Percentiles rank a stretch among this genome's conserved stretches.
These are phyloP conservation scores for Scomber japonicus DNA, from an alignment of 2,113 vertebrate species.

Conservation along the genomic window DNA sequence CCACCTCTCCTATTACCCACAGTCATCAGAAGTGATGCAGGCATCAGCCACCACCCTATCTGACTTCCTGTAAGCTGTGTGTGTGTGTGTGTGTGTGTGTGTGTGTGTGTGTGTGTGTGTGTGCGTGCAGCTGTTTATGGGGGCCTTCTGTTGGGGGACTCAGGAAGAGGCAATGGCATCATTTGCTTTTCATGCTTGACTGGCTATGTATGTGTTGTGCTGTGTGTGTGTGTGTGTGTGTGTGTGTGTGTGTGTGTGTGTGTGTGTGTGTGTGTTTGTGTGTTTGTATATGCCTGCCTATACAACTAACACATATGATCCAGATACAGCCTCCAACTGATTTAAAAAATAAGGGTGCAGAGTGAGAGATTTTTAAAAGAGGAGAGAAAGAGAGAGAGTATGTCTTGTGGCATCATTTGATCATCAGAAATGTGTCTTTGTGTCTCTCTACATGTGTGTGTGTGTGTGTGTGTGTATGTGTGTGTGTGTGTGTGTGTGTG, in stretches of 20 bases:
- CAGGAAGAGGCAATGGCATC: slow-evolving; percentile 24
- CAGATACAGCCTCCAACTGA: slow-evolving; percentile 17
- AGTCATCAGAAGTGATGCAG: slow-evolving; percentile 13
- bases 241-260: slow-evolving; percentile 23
- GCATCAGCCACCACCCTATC: neutral
- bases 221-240: slow-evolving; percentile 17
- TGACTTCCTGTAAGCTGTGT: slow-evolving; percentile 19
- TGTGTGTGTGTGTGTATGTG: slow-evolving; percentile 8
- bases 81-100: slow-evolving; percentile 17
- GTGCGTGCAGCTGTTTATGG: slow-evolving; percentile 20
- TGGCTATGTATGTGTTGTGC: slow-evolving; percentile 9
- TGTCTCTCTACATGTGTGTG: neutral
- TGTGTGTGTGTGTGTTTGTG: neutral
- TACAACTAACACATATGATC: slow-evolving; percentile 15
- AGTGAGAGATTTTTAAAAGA: neutral
- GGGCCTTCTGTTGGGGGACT: slow-evolving; percentile 43
- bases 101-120: slow-evolving; percentile 10
- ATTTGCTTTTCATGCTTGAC: slow-evolving; percentile 59
- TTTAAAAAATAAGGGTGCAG: slow-evolving; percentile 1
- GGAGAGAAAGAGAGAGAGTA: neutral
- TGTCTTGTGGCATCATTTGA: neutral
- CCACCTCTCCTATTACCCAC: slow-evolving; percentile 17
- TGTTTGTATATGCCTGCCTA: neutral
- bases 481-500: neutral
- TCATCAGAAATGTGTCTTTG: neutral